A percentile compares a stretch with the other conserved stretches of the same genome.
Conservation (phyloP, 2,113 vertebrate genomes). For the Felis chaus region DNA sequence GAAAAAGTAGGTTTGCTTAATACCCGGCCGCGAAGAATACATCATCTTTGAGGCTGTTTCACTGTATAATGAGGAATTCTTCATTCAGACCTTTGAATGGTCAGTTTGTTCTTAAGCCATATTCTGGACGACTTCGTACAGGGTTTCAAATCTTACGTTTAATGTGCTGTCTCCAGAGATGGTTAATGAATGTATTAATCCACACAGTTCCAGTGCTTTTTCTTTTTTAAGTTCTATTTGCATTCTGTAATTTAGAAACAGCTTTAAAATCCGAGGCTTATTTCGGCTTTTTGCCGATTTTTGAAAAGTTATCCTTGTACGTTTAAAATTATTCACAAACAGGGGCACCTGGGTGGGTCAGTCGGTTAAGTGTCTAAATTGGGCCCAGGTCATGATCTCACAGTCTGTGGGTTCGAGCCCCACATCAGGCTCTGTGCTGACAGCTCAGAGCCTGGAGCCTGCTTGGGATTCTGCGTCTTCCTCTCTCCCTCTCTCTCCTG, state of each 20-base stretch:
- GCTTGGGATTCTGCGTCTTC: no score
- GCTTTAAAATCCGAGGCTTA: constrained; percentile 22
- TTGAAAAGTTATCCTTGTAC: constrained; percentile 33
- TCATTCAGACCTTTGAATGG: background rate
- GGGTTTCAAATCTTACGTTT: constrained; percentile 12
- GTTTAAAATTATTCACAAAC: constrained; percentile 47
- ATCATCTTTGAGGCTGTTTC: background rate
- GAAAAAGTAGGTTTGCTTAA: background rate
- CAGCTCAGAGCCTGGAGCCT: no score
- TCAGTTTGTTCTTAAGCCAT: background rate
- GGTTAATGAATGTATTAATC: constrained; percentile 30
- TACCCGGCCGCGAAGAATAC: background rate
- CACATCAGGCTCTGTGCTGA: no score
- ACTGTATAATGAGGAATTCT: constrained; percentile 12
- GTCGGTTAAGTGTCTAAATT: no score
- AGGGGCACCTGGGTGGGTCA: background rate
- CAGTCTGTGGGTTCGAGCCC: no score
- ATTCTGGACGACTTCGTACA: background rate
- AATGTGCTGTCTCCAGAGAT: constrained; percentile 1
- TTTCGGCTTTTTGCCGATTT: background rate
- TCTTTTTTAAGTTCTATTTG: background rate
- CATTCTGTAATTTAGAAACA: constrained; percentile 24
- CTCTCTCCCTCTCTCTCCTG: no score
- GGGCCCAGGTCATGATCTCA: no score
- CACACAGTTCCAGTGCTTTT: background rate